phyloP scores from a whole-genome alignment of 2,888 invertebrate genomes.

The Lithophane ornitopus region DNA sequence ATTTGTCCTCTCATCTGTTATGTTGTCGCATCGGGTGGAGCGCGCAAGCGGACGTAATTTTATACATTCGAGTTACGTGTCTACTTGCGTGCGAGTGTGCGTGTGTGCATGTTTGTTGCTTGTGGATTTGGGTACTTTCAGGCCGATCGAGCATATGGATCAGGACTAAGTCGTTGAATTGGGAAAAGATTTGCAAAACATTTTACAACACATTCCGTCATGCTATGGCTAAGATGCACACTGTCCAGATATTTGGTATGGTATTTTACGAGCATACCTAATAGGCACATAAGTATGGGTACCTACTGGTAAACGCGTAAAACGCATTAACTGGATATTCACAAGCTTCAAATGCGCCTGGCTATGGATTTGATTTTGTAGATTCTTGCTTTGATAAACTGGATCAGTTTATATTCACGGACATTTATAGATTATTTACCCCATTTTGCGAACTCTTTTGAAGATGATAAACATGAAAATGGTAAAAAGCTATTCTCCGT shows the following conservation, averaged over 20 bases:
- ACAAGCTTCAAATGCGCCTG: not conserved
- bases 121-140: slow-evolving; percentile 12
- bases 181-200: slow-evolving; percentile 1
- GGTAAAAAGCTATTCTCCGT: not conserved
- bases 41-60: slow-evolving; percentile 73
- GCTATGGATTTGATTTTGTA: not conserved
- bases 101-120: slow-evolving; percentile 16
- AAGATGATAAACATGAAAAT: not conserved
- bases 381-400: not conserved
- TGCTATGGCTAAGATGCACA: not conserved
- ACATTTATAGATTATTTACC: not conserved
- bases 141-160: not conserved
- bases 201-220: not conserved
- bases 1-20: slow-evolving; percentile 85
- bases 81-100: slow-evolving; percentile 32
- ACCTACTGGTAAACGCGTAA: not conserved
- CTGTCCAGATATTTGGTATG: not conserved
- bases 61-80: slow-evolving; percentile 48
- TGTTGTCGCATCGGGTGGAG: slow-evolving; percentile 74
- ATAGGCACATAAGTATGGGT: not conserved
- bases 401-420: not conserved
- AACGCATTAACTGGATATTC: not conserved
- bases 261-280: not conserved
- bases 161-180: slow-evolving; percentile 13
- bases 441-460: not conserved